Evolutionary conservation across 2,888 invertebrate genomes (phyloP).

Genomic region (Metalampra italica): DNA sequence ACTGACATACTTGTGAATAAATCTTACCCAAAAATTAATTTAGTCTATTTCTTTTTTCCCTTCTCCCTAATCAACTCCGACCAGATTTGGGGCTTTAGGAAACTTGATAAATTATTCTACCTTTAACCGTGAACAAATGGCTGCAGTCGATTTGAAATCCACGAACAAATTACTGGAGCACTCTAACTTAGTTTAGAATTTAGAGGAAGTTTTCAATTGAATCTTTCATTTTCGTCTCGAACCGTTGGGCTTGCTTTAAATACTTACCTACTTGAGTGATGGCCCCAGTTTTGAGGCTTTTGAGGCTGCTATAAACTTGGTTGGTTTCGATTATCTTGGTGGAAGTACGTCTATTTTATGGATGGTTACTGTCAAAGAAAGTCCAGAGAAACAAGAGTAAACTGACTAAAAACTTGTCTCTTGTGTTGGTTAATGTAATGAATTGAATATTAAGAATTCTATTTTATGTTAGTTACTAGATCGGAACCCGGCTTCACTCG

Average conservation of each 20-base stretch:
- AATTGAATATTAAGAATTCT: too few relatives aligned
- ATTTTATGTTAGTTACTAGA: too few relatives aligned
- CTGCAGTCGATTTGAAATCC: slow-evolving; percentile 20
- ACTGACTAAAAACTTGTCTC: too few relatives aligned
- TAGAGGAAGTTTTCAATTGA: slow-evolving; percentile 24
- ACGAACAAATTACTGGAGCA: slow-evolving; percentile 24
- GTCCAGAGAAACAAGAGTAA: too few relatives aligned
- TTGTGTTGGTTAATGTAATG: too few relatives aligned
- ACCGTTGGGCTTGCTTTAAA: slow-evolving; percentile 5
- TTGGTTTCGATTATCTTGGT: background rate
- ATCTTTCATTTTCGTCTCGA: slow-evolving; percentile 19
- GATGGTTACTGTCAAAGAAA: too few relatives aligned
- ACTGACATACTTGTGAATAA: background rate
- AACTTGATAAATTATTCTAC: slow-evolving; percentile 18
- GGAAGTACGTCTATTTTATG: background rate
- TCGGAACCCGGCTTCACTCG: too few relatives aligned
- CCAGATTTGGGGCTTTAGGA: slow-evolving; percentile 4
- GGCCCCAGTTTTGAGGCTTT: background rate
- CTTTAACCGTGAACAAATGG: slow-evolving; percentile 20
- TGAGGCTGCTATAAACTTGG: too few relatives aligned
- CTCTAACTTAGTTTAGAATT: slow-evolving; percentile 27
- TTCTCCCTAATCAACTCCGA: slow-evolving; percentile 5
- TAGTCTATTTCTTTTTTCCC: background rate
- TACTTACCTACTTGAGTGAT: too few relatives aligned
- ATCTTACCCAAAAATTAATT: background rate